Percentiles rank a stretch among this genome's conserved stretches.
These are phyloP conservation scores for Nomada goodeniana DNA, from an alignment of 2,888 invertebrate species.

Conservation along the genomic window DNA sequence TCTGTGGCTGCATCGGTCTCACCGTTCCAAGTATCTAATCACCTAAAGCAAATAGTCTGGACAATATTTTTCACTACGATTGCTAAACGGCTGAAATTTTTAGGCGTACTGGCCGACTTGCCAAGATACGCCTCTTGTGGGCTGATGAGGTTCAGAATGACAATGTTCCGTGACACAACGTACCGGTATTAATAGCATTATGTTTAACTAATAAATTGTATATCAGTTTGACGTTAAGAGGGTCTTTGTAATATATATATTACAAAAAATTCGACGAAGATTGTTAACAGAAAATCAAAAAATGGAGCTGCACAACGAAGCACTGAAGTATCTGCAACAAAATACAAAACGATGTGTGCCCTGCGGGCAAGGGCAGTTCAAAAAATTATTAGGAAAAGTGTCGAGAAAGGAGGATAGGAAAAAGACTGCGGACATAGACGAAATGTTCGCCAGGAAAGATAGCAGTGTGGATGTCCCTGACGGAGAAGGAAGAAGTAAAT, in stretches of 20 bases:
- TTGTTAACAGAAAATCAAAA: constrained; percentile 88
- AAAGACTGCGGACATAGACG: constrained; percentile 49
- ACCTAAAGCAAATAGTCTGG: not conserved
- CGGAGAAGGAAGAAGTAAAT: not conserved
- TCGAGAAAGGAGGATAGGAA: constrained; percentile 38
- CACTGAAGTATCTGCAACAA: constrained; percentile 86
- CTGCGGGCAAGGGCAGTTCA: constrained; percentile 87
- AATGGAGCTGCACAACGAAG: constrained; percentile 87
- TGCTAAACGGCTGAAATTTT: constrained; percentile 42
- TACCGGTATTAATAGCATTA: constrained; percentile 82
- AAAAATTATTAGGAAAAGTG: constrained; percentile 83
- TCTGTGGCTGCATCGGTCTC: constrained; percentile 84
- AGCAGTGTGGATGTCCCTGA: constrained; percentile 19
- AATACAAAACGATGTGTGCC: constrained; percentile 86
- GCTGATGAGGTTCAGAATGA: constrained; percentile 87
- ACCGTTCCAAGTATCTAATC: constrained; percentile 78
- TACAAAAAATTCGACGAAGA: constrained; percentile 72
- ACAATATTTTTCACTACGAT: not conserved
- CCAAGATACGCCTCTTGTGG: constrained; percentile 88
- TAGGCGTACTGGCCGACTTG: constrained; percentile 85
- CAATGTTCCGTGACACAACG: constrained; percentile 86
- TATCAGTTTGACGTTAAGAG: not conserved
- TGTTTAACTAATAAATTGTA: not conserved
- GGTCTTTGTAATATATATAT: not conserved
- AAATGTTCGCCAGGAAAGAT: constrained; percentile 29